phyloP scores from a whole-genome alignment of 2,113 vertebrate genomes.

The Indri indri region DNA sequence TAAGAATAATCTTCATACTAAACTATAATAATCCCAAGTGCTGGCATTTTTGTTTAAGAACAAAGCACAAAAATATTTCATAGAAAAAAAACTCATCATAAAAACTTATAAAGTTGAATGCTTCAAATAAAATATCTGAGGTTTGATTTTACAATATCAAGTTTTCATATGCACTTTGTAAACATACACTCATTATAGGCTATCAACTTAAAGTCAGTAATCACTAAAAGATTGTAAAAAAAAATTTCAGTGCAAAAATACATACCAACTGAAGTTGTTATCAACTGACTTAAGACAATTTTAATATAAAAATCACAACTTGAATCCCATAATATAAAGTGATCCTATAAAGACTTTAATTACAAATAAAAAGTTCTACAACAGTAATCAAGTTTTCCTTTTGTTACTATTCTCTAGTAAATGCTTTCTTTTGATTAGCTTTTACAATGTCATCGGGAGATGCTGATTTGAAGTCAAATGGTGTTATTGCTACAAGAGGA shows the following conservation, averaged over 20 bases:
- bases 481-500: constrained; percentile 86
- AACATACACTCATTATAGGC: constrained; percentile 52
- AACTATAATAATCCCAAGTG: constrained; percentile 22
- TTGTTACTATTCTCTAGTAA: constrained; percentile 86
- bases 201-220: constrained; percentile 61
- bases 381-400: constrained; percentile 5
- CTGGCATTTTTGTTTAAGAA: constrained; percentile 48
- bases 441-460: constrained; percentile 97
- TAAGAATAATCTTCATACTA: constrained; percentile 29
- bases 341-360: constrained; percentile 61
- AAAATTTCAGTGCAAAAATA: constrained; percentile 81
- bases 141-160: constrained; percentile 57
- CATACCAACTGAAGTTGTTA: constrained; percentile 68
- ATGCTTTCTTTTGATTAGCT: constrained; percentile 93
- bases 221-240: constrained; percentile 32
- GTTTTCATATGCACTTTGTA: constrained; percentile 47
- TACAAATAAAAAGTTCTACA: constrained; percentile 66
- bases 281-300: constrained; percentile 68
- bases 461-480: constrained; percentile 93
- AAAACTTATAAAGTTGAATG: constrained; percentile 52
- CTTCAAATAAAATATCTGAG: constrained; percentile 64
- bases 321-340: constrained; percentile 67
- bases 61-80: constrained; percentile 68
- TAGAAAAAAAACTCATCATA: constrained; percentile 53
- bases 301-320: constrained; percentile 75